Conservation (phyloP, 2,797 vertebrate species). For the Ataeniobius toweri region DNA sequence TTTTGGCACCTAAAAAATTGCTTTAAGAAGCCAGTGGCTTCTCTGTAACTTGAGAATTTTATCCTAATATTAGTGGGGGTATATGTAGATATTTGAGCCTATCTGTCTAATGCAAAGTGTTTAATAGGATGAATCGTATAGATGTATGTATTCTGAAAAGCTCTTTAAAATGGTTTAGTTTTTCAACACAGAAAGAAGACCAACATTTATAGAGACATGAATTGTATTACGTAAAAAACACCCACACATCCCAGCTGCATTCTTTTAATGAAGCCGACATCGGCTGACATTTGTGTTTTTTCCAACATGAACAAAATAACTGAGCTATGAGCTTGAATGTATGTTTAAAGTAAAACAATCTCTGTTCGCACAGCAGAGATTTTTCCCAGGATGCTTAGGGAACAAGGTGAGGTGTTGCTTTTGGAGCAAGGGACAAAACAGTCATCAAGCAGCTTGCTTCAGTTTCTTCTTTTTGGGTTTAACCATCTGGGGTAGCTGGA, state of each 20-base stretch:
- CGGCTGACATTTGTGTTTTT: not conserved
- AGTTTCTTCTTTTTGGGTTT: conserved; percentile 97
- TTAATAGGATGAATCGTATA: not conserved
- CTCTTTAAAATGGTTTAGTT: not conserved
- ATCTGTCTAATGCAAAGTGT: too few species aligned
- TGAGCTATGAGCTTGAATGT: not conserved
- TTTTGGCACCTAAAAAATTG: too few species aligned
- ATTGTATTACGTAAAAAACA: not conserved
- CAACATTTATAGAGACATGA: not conserved
- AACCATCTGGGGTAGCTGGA: conserved; percentile 92
- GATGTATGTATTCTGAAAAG: not conserved
- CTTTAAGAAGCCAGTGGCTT: not conserved
- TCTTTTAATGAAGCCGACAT: not conserved
- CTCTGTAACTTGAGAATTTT: not conserved
- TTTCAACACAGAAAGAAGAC: not conserved
- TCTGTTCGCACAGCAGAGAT: not conserved
- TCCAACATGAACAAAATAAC: not conserved
- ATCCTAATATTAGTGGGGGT: not conserved
- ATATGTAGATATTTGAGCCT: not conserved
- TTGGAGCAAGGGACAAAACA: not conserved
- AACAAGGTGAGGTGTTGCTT: not conserved
- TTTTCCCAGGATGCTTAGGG: not conserved
- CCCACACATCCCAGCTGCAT: not conserved
- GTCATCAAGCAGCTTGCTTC: conserved; percentile 78
- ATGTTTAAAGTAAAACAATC: conserved; percentile 1